Evolutionary conservation across 1,140 invertebrate species (phyloP).

Genomic region (Hylaeus volcanicus): DNA sequence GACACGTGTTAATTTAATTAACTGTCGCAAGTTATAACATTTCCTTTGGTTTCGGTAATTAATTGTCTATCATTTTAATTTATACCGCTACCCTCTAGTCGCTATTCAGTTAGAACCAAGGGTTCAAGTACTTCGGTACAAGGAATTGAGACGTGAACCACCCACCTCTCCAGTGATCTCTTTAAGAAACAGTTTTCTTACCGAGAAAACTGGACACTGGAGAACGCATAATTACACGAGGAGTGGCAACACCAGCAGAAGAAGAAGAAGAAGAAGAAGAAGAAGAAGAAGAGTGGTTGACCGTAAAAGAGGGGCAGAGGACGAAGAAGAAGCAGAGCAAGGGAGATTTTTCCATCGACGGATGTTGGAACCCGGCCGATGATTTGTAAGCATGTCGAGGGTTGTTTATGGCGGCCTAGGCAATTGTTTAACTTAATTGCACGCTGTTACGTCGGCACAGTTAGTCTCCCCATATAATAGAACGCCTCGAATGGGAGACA

Average conservation of each 20-base stretch:
- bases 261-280: not conserved
- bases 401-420: conserved; percentile 74
- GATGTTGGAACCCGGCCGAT: conserved; percentile 55
- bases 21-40: no score
- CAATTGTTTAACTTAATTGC: conserved; percentile 80
- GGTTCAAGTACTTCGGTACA: no score
- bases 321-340: conserved; percentile 58
- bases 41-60: no score
- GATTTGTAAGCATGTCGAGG: conserved; percentile 72
- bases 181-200: no score
- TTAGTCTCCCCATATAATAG: conserved; percentile 72
- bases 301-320: not conserved
- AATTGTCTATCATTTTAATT: no score
- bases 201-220: no score
- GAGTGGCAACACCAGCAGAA: conserved; percentile 24
- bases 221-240: conserved; percentile 5
- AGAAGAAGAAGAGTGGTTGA: not conserved
- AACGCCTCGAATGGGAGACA: conserved; percentile 42
- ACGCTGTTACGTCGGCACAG: conserved; percentile 73
- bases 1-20: no score
- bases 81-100: no score
- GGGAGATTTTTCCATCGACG: conserved; percentile 57
- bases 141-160: no score
- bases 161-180: no score
- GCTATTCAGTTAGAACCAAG: no score